These are phyloP conservation scores for Mellivora capensis DNA, from an alignment of 2,113 vertebrate genomes.

Conservation along the genomic window DNA sequence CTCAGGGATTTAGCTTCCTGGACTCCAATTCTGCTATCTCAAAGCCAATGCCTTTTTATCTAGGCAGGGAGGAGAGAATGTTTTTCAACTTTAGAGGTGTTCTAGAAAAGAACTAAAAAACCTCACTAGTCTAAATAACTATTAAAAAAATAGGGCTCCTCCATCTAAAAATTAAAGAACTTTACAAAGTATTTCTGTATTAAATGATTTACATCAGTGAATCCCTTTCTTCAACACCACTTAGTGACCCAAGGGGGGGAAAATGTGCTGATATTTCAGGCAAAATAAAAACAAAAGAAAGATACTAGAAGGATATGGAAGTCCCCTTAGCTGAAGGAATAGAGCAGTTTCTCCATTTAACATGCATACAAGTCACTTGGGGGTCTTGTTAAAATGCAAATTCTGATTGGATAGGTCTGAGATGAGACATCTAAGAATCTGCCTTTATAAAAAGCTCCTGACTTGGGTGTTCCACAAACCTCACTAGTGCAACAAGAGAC, in stretches of 20 bases:
- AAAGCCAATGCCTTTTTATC: background rate
- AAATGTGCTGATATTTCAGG: background rate
- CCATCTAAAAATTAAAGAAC: background rate
- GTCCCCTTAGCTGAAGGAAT: background rate
- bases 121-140: background rate
- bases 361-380: background rate
- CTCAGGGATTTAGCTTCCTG: background rate
- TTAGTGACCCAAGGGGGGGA: background rate
- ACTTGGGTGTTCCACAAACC: background rate
- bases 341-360: background rate
- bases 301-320: background rate
- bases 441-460: background rate
- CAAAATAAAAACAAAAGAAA: background rate
- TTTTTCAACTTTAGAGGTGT: background rate
- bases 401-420: background rate
- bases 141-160: background rate
- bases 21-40: background rate
- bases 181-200: background rate
- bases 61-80: accelerated
- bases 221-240: background rate
- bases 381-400: constrained; percentile 9
- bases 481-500: background rate
- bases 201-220: background rate
- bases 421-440: background rate
- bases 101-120: background rate